Evolutionary conservation across 2,113 vertebrate species (phyloP).

Genomic region (Deroptyus accipitrinus): DNA sequence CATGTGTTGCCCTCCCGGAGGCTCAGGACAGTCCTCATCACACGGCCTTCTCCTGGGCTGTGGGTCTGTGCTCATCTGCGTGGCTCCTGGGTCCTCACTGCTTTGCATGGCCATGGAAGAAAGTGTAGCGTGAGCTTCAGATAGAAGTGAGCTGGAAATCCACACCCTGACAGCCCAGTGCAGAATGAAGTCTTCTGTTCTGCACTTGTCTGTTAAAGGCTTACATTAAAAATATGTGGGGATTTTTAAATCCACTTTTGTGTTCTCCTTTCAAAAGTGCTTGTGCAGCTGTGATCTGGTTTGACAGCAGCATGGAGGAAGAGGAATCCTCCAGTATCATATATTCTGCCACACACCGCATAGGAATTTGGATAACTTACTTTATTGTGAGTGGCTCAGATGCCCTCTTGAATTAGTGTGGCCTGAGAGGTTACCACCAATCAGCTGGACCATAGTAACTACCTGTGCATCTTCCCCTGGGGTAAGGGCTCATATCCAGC

Average conservation of each 20-base stretch:
- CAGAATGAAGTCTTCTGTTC: background rate
- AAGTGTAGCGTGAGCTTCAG: accelerated
- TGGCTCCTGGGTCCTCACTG: accelerated
- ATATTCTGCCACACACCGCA: background rate
- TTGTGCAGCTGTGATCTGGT: background rate
- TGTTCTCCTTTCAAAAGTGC: background rate
- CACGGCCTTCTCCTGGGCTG: accelerated
- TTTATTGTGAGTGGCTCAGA: background rate
- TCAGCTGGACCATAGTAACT: background rate
- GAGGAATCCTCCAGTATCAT: background rate
- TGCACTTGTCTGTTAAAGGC: background rate
- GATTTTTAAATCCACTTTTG: slow-evolving; percentile 7
- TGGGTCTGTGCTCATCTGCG: accelerated
- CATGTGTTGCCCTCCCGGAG: accelerated
- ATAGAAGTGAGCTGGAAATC: background rate
- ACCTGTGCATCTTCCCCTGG: accelerated
- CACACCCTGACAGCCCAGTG: background rate
- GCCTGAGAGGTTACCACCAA: accelerated
- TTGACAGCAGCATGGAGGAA: background rate
- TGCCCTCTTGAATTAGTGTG: background rate
- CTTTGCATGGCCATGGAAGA: background rate
- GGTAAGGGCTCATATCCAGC: background rate
- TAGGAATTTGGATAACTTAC: background rate
- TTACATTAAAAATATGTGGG: background rate
- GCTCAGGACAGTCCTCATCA: background rate